A percentile compares a stretch with the other conserved stretches of the same genome.
Evolutionary conservation across 30 jellyfish, hydroid and myxozoan species (phyloP).

Genomic region (Mastigias papua): DNA sequence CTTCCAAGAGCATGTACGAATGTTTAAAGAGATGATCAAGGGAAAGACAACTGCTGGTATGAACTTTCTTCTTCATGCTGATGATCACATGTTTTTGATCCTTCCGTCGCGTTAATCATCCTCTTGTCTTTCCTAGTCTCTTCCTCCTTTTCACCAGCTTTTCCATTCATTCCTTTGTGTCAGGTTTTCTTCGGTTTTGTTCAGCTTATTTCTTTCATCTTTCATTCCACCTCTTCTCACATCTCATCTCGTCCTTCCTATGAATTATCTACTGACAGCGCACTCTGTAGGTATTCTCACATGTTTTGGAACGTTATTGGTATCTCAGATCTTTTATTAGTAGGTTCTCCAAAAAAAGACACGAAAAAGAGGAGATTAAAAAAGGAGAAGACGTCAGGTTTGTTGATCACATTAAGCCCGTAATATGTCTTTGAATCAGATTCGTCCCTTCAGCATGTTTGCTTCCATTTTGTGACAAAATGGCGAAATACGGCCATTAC

Average conservation of each 20-base stretch:
- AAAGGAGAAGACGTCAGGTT: conserved; percentile 32
- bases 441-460: no score
- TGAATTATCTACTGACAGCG: neutral
- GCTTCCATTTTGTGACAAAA: no score
- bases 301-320: neutral
- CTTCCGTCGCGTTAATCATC: neutral
- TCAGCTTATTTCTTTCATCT: neutral
- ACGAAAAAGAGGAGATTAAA: conserved; percentile 49
- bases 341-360: conserved; percentile 69
- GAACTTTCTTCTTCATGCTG: neutral
- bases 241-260: neutral
- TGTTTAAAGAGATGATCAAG: conserved; percentile 82
- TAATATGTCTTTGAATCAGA: no score
- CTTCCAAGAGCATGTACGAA: conserved; percentile 85
- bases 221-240: neutral
- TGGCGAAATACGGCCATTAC: no score
- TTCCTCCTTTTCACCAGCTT: neutral
- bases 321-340: neutral
- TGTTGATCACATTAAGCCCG: no score
- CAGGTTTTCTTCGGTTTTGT: neutral
- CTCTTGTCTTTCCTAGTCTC: neutral
- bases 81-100: neutral
- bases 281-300: neutral
- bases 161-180: neutral
- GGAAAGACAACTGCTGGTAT: conserved; percentile 49